Evolutionary conservation across 1,140 invertebrate genomes (phyloP), one percentile per base, ranked within the genome.

Genomic region (Drusus annulatus): DNA sequence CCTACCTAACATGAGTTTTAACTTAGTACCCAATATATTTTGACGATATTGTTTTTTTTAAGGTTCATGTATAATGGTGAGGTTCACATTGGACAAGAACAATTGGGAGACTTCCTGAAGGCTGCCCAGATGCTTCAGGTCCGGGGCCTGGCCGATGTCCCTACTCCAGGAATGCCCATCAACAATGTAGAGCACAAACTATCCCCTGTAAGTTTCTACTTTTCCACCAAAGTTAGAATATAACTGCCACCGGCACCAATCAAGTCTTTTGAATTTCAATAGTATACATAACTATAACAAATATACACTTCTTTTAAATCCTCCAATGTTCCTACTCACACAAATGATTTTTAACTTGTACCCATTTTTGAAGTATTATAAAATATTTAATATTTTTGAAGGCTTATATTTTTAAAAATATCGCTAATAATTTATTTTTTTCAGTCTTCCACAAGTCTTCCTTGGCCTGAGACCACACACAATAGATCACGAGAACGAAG

Each of bases 11-110:
- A n/a, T n/a, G n/a, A n/a, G n/a, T 28, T 28, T 28, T 28, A 28
- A 28, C 25, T 28, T 28, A 28, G 25, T 28, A 28, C 25, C 31
- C 2, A 36, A 8, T 45, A 45, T 45, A 1, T 13, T 45, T 45
- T 45, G 0, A 45, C 36, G 13, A 13, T 6, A 68, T n/a, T 62
- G 50, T 74, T 74, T 75, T 31, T 69, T 85, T 86, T 54, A 84
- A 94, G 93, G 87, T 98, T 98, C 90, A 98, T 98, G 96, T 98
- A 98, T 88, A 95, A 97, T 88, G 96, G 96, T 56, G 96, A 98
- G 90, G 96, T 98, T 3, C 95, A 97, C 87, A 95, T 98, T 80
- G 95, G 95, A 62, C 95, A 98, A 86, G 96, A 97, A 85, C 95
- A 97, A 84, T 90, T 98, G 81, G 92, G 94, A 75, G 94, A 96